These are phyloP conservation scores for Pygoscelis adeliae DNA, from an alignment of 2,113 vertebrate genomes.

Conservation along the genomic window DNA sequence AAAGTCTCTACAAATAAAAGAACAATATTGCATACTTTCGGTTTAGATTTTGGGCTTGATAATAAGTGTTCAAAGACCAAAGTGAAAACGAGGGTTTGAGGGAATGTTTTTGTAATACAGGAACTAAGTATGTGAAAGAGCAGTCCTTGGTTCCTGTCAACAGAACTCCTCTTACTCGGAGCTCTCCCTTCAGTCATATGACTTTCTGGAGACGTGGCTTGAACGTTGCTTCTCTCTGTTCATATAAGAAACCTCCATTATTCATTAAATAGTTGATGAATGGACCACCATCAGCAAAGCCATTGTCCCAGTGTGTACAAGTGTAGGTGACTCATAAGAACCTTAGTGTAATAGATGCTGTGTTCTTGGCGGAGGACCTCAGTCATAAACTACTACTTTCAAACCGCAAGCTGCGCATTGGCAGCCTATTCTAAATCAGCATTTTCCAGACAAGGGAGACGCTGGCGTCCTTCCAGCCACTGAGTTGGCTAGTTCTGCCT, in stretches of 20 bases:
- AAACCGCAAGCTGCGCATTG: not conserved
- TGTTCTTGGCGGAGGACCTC: not conserved
- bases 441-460: not conserved
- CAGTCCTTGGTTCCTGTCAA: not conserved
- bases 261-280: not conserved
- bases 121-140: not conserved
- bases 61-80: not conserved
- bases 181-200: not conserved
- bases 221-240: not conserved
- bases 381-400: not conserved
- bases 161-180: rapidly evolving
- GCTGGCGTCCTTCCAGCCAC: rapidly evolving
- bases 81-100: not conserved
- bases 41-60: not conserved
- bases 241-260: not conserved
- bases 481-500: not conserved
- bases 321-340: not conserved
- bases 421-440: not conserved
- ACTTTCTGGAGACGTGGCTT: not conserved
- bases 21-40: not conserved
- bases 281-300: not conserved
- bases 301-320: not conserved
- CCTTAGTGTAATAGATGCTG: not conserved
- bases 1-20: not conserved
- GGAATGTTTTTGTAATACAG: not conserved